Evolutionary conservation across 37 sponge, comb jelly and placozoan genomes (phyloP).

Genomic region (Crambe crambe): DNA sequence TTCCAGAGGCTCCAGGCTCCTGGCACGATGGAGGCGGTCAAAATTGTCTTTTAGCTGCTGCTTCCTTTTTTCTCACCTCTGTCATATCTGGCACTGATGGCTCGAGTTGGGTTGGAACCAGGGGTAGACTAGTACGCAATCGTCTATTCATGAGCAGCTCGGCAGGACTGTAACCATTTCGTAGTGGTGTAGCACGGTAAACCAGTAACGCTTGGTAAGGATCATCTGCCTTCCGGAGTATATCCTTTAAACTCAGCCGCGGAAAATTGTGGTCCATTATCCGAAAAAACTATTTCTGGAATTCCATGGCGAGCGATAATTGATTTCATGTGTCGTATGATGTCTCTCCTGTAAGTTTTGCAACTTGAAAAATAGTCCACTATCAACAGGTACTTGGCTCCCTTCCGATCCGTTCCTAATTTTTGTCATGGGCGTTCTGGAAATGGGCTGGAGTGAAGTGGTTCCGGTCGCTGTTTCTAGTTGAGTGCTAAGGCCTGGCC

Average conservation of each 20-base stretch:
- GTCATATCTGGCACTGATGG: conserved; percentile 30
- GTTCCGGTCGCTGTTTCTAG: conserved; percentile 29
- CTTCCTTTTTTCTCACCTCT: conserved; percentile 3
- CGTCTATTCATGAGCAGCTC: conserved; percentile 51
- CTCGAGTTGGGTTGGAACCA: not conserved
- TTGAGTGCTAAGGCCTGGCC: conserved; percentile 37
- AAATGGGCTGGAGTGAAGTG: conserved; percentile 16
- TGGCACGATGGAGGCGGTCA: conserved; percentile 15
- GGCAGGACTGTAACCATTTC: conserved; percentile 40
- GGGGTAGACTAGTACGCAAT: conserved; percentile 39
- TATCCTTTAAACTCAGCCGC: conserved; percentile 18
- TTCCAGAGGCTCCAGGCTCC: not conserved
- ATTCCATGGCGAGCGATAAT: conserved; percentile 69
- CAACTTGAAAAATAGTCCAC: conserved; percentile 67
- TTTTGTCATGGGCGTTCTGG: conserved; percentile 67
- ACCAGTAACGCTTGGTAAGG: conserved; percentile 39
- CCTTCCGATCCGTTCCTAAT: conserved; percentile 46
- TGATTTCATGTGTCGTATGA: conserved; percentile 19
- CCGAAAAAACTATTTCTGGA: conserved; percentile 33
- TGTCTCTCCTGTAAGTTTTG: conserved; percentile 2
- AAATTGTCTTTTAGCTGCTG: conserved; percentile 25
- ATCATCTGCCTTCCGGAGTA: conserved; percentile 46
- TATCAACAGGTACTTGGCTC: conserved; percentile 36
- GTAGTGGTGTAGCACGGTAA: conserved; percentile 48
- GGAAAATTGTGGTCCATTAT: conserved; percentile 73